phyloP scores from a whole-genome alignment of 2,797 vertebrate genomes.

The Danio aesculapii region DNA sequence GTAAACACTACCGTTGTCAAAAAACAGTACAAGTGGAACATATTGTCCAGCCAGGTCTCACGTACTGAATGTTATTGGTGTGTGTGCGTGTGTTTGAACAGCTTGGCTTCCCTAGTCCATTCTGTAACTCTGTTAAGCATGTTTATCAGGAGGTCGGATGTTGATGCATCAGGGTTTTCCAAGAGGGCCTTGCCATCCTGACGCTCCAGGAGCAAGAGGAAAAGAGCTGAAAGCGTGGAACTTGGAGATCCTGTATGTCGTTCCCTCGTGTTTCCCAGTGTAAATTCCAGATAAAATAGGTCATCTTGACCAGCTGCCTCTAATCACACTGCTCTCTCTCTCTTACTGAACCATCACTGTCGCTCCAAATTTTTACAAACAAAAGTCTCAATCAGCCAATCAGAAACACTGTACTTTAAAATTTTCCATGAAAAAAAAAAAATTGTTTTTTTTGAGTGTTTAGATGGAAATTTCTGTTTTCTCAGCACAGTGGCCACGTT shows the following conservation, averaged over 20 bases:
- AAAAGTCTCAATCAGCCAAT: conserved; percentile 8
- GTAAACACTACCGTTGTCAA: conserved; percentile 28
- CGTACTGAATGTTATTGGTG: conserved; percentile 36
- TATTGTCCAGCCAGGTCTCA: conserved; percentile 46
- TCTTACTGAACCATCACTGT: conserved; percentile 11
- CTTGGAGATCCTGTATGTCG: conserved; percentile 59
- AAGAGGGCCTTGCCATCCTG: conserved; percentile 52
- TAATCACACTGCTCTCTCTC: conserved; percentile 24
- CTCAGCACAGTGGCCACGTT: too few species aligned
- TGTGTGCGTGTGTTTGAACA: conserved; percentile 39
- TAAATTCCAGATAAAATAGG: conserved; percentile 55
- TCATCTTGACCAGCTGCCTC: conserved; percentile 48
- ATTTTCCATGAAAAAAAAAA: background rate
- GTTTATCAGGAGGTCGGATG: conserved; percentile 73
- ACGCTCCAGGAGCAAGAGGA: conserved; percentile 50
- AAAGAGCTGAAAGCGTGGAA: conserved; percentile 66
- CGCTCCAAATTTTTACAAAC: background rate
- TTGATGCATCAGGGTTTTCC: conserved; percentile 73
- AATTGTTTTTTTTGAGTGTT: background rate
- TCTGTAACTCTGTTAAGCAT: conserved; percentile 51
- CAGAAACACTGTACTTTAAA: background rate
- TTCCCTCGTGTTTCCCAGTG: conserved; percentile 62
- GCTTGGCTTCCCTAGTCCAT: conserved; percentile 61
- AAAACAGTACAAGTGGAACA: conserved; percentile 49
- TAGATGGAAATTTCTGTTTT: background rate